Evolutionary conservation across 2,797 vertebrate species (phyloP), one percentile per base, ranked within the genome.

Genomic region (Ctenopoma kingsleyae): DNA sequence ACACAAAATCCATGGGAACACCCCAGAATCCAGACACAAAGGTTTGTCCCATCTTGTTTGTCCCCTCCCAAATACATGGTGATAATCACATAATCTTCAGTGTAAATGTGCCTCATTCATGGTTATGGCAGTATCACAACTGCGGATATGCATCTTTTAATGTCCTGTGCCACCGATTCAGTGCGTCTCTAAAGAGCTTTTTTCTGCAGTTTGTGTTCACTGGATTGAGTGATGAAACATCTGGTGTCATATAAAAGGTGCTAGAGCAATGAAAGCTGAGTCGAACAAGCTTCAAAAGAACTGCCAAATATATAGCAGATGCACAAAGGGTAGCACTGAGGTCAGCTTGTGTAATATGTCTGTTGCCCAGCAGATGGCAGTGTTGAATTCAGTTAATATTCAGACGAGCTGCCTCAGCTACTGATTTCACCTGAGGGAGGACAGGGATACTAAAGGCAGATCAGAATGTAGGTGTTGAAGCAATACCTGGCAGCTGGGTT

Each of bases 171-270:
- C 61, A 70, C 44, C 23, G 48, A 63, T 78, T 82, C 62, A 32
- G 12, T 56, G 60, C 19, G 71, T 74, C 80, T 71, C 82, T 69
- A 62, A 72, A 65, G 83, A 73, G 83, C 72, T 51, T 69, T 69
- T 62, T 79, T 74, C 56, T 35, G 58, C 77, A 48, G 63, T 70
- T 36, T 59, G 69, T 27, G 78, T 48, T 83, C 74, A 30, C n/a
- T 66, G 67, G 61, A 46, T 48, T 80, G 87, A 83, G 75, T 54
- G 76, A 91, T 81, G 78, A 85, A 88, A 87, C 87, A 89, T 89
- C 85, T 90, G 90, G 67, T 75, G 70, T 76, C 74, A 55, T 81
- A 87, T 85, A 78, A 90, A 86, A 83, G 64, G 77, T 86, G 86
- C 80, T 38, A 40, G 76, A 85, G 57, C 76, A 87, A 73, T 80